phyloP scores from a whole-genome alignment of 2,888 invertebrate species.

The Cephus rjabovi region DNA sequence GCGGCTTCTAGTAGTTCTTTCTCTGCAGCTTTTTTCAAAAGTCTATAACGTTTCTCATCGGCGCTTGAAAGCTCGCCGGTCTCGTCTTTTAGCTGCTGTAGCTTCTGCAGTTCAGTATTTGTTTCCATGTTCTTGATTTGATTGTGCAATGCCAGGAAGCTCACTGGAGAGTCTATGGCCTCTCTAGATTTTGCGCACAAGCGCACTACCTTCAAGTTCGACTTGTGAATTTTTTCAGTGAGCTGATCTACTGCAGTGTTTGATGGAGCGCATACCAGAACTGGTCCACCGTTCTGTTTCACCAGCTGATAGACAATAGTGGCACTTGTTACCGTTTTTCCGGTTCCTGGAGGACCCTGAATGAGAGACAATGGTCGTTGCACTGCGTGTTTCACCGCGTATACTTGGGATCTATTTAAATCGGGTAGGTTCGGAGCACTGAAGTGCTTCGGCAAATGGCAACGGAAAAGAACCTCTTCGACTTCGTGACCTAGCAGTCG shows the following conservation, averaged over 20 bases:
- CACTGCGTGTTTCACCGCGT: slow-evolving; percentile 97
- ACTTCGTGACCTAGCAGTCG: slow-evolving; percentile 94
- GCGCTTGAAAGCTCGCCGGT: slow-evolving; percentile 96
- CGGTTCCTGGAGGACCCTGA: slow-evolving; percentile 97
- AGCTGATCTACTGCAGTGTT: slow-evolving; percentile 99
- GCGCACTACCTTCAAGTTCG: slow-evolving; percentile 92
- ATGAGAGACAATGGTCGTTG: slow-evolving; percentile 96
- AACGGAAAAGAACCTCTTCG: slow-evolving; percentile 92
- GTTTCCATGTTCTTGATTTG: slow-evolving; percentile 96
- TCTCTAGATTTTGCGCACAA: slow-evolving; percentile 98
- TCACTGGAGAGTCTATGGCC: slow-evolving; percentile 97
- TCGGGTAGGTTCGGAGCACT: slow-evolving; percentile 98
- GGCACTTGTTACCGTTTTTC: slow-evolving; percentile 99
- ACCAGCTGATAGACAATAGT: slow-evolving; percentile 99
- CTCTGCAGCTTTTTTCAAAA: slow-evolving; percentile 91
- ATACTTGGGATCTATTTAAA: slow-evolving; percentile 97
- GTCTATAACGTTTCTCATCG: slow-evolving; percentile 94
- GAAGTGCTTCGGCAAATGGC: slow-evolving; percentile 94
- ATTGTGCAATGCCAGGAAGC: slow-evolving; percentile 95
- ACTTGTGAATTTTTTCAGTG: slow-evolving; percentile 98
- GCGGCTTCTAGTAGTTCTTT: slow-evolving; percentile 92
- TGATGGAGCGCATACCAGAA: slow-evolving; percentile 98
- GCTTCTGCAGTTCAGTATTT: slow-evolving; percentile 91
- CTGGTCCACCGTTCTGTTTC: slow-evolving; percentile 92
- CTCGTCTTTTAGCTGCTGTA: slow-evolving; percentile 97